These are phyloP conservation scores for Apodemia duryi DNA, from an alignment of 2,888 invertebrate genomes.

Conservation along the genomic window DNA sequence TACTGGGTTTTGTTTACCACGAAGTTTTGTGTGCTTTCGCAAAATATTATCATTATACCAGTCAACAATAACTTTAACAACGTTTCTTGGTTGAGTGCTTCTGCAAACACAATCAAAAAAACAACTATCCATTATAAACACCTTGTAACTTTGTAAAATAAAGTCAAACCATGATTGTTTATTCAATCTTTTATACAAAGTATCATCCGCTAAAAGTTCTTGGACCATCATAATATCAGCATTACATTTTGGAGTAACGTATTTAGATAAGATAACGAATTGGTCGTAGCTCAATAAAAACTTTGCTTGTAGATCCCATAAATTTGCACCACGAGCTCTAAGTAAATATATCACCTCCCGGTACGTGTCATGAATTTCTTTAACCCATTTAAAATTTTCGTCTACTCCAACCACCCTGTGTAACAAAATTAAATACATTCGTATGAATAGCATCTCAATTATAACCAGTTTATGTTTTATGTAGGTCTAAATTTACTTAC, in stretches of 20 bases:
- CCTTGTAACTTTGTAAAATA: slow-evolving; percentile 80
- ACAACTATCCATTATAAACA: slow-evolving; percentile 71
- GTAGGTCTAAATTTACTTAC: slow-evolving; percentile 40
- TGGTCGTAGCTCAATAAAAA: slow-evolving; percentile 63
- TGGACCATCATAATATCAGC: slow-evolving; percentile 51
- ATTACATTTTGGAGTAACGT: slow-evolving; percentile 50
- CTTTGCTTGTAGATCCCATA: slow-evolving; percentile 55
- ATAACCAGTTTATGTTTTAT: background rate
- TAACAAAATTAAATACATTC: slow-evolving; percentile 16
- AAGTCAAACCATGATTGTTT: slow-evolving; percentile 81
- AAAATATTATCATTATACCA: slow-evolving; percentile 60
- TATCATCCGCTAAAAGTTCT: slow-evolving; percentile 45
- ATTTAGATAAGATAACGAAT: slow-evolving; percentile 52
- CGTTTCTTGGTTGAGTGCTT: slow-evolving; percentile 48
- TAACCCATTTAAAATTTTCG: slow-evolving; percentile 51
- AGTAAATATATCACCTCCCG: slow-evolving; percentile 56
- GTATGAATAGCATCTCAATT: background rate
- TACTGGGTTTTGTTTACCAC: slow-evolving; percentile 39
- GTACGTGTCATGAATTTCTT: slow-evolving; percentile 65
- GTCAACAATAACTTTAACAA: slow-evolving; percentile 53
- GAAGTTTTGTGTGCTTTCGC: slow-evolving; percentile 44
- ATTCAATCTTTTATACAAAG: slow-evolving; percentile 54
- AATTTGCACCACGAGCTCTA: slow-evolving; percentile 54
- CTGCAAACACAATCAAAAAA: slow-evolving; percentile 67
- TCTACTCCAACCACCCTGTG: slow-evolving; percentile 47